A percentile compares a stretch with the other conserved stretches of the same genome.
Evolutionary conservation across 2,113 vertebrate genomes (phyloP).

Genomic region (Larimichthys polyactis): DNA sequence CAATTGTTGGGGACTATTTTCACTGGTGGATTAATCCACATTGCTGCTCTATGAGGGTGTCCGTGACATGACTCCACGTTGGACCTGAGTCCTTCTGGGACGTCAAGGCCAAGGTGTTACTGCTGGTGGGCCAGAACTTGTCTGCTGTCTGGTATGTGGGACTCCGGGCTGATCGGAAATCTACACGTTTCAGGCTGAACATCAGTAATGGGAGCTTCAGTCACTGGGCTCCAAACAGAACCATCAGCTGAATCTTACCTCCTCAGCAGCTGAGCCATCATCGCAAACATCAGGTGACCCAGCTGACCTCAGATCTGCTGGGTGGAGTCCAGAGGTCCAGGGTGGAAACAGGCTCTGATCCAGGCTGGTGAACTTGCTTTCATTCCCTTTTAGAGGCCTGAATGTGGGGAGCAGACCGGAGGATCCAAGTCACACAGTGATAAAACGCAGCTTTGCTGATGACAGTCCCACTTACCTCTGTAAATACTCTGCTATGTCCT

Average conservation of each 20-base stretch:
- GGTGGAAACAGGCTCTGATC: constrained; percentile 2
- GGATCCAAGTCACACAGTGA: background rate
- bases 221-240: background rate
- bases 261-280: background rate
- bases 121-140: too few relatives aligned
- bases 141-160: too few relatives aligned
- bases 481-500: background rate
- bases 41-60: too few relatives aligned
- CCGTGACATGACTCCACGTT: too few relatives aligned
- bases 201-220: constrained; percentile 2
- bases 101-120: too few relatives aligned
- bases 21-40: too few relatives aligned
- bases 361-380: background rate
- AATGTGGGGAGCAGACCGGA: background rate
- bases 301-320: background rate
- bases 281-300: background rate
- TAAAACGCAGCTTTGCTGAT: background rate
- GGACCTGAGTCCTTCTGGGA: too few relatives aligned
- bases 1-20: too few relatives aligned
- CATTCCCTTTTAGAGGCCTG: background rate
- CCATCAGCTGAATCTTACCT: constrained; percentile 20
- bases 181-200: background rate
- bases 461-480: too few relatives aligned
- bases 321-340: background rate
- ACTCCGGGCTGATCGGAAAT: too few relatives aligned